Conservation (phyloP, 2,797 vertebrate species). For the Tarsius wallacei region DNA sequence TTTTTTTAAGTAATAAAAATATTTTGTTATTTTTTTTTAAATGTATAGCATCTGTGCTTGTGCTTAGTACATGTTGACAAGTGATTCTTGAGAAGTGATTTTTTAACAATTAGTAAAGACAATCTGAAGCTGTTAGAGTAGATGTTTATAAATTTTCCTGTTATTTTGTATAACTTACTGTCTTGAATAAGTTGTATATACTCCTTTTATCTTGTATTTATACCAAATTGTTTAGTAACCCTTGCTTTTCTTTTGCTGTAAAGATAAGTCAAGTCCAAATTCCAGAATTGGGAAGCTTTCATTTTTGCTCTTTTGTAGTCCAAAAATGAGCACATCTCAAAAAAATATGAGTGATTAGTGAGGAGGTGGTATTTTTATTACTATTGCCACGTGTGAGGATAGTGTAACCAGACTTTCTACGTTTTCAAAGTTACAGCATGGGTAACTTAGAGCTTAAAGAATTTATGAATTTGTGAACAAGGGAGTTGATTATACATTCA, state of each 20-base stretch:
- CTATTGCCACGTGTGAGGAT: background rate
- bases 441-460: conserved; percentile 2
- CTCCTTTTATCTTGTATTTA: conserved; percentile 17
- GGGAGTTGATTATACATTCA: background rate
- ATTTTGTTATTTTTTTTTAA: conserved; percentile 50
- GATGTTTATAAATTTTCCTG: background rate
- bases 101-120: background rate
- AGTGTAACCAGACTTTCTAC: background rate
- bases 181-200: background rate
- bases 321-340: conserved; percentile 50
- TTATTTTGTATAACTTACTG: conserved; percentile 7
- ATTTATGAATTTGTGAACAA: conserved; percentile 18
- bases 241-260: conserved; percentile 22
- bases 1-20: background rate
- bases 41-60: background rate
- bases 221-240: background rate
- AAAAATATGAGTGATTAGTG: background rate
- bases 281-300: conserved; percentile 29
- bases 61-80: background rate
- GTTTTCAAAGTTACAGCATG: background rate
- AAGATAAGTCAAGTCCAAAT: conserved; percentile 14
- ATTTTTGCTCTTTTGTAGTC: conserved; percentile 26
- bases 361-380: background rate
- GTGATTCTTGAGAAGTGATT: conserved; percentile 22
- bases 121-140: background rate